A percentile compares a stretch with the other conserved stretches of the same genome.
Conservation (phyloP, 2,113 vertebrate species). For the Camelus dromedarius region DNA sequence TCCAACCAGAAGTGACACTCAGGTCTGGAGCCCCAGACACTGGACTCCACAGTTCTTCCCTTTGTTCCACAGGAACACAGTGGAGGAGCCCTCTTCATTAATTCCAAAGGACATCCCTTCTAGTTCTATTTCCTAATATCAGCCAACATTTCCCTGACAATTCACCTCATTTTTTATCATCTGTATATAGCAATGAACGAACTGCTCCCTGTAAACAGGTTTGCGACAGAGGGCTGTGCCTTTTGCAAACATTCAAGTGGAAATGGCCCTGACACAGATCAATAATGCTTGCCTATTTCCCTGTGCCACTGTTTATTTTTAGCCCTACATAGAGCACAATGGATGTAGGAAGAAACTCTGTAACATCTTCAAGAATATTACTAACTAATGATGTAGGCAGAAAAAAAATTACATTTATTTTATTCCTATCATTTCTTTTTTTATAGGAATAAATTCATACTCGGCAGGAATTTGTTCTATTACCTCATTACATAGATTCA, state of each 20-base stretch:
- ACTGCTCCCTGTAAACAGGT: conserved; percentile 66
- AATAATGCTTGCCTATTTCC: conserved; percentile 69
- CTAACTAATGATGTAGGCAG: conserved; percentile 54
- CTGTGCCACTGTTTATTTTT: conserved; percentile 73
- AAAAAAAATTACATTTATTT: conserved; percentile 51
- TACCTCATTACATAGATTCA: conserved; percentile 59
- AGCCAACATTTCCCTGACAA: conserved; percentile 53
- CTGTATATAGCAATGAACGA: conserved; percentile 47
- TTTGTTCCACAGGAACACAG: neutral
- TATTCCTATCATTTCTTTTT: conserved; percentile 54
- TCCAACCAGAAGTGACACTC: neutral
- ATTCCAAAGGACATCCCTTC: conserved; percentile 2
- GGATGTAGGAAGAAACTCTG: conserved; percentile 48
- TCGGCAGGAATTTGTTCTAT: conserved; percentile 52
- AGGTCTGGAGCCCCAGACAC: neutral
- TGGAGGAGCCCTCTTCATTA: neutral
- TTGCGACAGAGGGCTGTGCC: conserved; percentile 54
- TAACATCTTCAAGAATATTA: conserved; percentile 69
- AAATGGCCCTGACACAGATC: conserved; percentile 76
- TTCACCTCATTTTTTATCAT: conserved; percentile 51
- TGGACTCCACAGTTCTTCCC: neutral
- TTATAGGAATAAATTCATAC: conserved; percentile 67
- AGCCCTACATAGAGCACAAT: conserved; percentile 39
- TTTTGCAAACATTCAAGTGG: conserved; percentile 76
- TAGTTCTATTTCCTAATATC: conserved; percentile 11